phyloP scores from a whole-genome alignment of 1,140 invertebrate species.

The Drosophila trapezifrons region DNA sequence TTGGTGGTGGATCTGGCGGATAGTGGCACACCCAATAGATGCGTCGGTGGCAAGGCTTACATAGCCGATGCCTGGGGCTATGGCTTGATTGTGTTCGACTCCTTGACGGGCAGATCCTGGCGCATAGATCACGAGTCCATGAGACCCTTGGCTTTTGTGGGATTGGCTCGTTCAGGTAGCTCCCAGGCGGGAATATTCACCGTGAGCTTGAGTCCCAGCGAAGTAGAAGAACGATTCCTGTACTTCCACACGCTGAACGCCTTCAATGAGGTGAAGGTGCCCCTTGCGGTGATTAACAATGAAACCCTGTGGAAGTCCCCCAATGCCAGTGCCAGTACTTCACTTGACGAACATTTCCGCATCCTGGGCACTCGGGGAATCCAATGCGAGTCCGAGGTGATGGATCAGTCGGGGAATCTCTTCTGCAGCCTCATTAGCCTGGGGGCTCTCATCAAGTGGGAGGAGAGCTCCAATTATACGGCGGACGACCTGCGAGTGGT shows the following conservation, averaged over 20 bases:
- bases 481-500: slow-evolving; percentile 72
- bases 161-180: slow-evolving; percentile 88
- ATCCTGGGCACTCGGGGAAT: slow-evolving; percentile 67
- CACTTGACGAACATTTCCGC: slow-evolving; percentile 27
- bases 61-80: slow-evolving; percentile 90
- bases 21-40: slow-evolving; percentile 80
- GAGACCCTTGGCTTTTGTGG: slow-evolving; percentile 87
- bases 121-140: slow-evolving; percentile 88
- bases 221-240: slow-evolving; percentile 85
- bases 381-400: slow-evolving; percentile 86
- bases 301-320: slow-evolving; percentile 72
- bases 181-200: slow-evolving; percentile 87
- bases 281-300: slow-evolving; percentile 87
- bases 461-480: slow-evolving; percentile 59
- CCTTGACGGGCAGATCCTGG: slow-evolving; percentile 87
- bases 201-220: slow-evolving; percentile 87
- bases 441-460: slow-evolving; percentile 62
- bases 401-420: slow-evolving; percentile 86
- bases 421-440: slow-evolving; percentile 76
- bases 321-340: slow-evolving; percentile 2
- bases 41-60: slow-evolving; percentile 89
- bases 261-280: slow-evolving; percentile 88
- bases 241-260: slow-evolving; percentile 91
- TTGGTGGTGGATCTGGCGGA: slow-evolving; percentile 87
- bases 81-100: slow-evolving; percentile 89